These are phyloP conservation scores for Trichechus manatus DNA, from an alignment of 2,113 vertebrate species.

Conservation along the genomic window DNA sequence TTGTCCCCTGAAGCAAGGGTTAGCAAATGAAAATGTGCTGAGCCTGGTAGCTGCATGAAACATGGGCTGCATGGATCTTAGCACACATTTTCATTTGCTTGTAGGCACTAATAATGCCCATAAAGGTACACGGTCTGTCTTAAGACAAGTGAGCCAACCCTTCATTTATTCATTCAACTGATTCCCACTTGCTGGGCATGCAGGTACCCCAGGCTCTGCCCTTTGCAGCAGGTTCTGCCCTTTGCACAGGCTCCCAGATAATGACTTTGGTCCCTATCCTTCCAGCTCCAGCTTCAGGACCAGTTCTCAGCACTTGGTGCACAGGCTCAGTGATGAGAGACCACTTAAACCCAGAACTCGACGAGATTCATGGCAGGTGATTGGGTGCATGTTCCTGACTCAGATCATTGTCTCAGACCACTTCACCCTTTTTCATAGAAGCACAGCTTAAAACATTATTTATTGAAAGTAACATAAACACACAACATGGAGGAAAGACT, in stretches of 20 bases:
- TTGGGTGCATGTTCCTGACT: background rate
- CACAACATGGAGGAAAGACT: background rate
- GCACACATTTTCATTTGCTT: background rate
- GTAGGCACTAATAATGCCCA: background rate
- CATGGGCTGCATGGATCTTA: background rate
- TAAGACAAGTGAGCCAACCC: background rate
- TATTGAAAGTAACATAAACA: background rate
- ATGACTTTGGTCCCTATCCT: background rate
- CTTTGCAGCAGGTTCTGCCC: background rate
- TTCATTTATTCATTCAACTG: rapidly evolving
- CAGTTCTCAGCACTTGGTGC: background rate
- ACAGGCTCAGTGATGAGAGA: background rate
- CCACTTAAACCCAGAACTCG: background rate
- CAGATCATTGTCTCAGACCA: background rate
- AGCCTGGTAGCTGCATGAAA: background rate
- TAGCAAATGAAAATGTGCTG: background rate
- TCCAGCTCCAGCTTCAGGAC: too few species aligned
- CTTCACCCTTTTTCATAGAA: background rate
- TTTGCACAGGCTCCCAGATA: background rate
- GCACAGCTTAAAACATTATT: background rate
- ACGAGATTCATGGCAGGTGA: background rate
- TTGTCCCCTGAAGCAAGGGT: background rate
- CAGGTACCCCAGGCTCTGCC: background rate
- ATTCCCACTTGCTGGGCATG: background rate
- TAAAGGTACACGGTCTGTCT: background rate